Conservation (phyloP, 2,113 vertebrate genomes). For the Nothoprocta pentlandii region DNA sequence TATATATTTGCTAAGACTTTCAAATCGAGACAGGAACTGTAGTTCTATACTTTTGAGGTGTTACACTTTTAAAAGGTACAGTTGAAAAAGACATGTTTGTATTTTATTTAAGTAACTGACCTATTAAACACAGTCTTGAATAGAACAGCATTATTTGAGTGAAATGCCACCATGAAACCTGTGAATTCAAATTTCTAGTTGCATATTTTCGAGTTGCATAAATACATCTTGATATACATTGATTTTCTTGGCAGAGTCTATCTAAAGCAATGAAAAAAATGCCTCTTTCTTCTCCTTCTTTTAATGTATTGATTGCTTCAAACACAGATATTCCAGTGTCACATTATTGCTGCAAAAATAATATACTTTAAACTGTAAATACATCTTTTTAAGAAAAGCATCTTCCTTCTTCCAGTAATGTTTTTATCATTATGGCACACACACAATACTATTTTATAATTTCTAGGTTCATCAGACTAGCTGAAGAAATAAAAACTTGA, state of each 20-base stretch:
- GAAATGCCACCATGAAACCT: not conserved
- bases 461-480: not conserved
- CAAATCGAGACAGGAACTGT: not conserved
- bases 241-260: not conserved
- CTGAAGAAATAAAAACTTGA: not conserved
- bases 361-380: not conserved
- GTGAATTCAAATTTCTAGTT: not conserved
- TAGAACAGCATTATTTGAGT: not conserved
- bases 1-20: not conserved
- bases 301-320: not conserved
- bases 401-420: not conserved
- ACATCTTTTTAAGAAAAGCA: not conserved
- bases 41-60: not conserved
- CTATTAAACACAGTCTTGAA: not conserved
- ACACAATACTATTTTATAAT: not conserved
- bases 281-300: not conserved
- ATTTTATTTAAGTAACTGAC: not conserved
- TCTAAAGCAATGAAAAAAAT: not conserved
- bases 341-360: not conserved
- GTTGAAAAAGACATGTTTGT: not conserved
- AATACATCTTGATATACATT: not conserved
- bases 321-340: not conserved
- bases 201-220: not conserved
- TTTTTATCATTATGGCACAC: not conserved
- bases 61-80: not conserved